Evolutionary conservation across 2,888 invertebrate species (phyloP).

Genomic region (Pyrrhosoma nymphula): DNA sequence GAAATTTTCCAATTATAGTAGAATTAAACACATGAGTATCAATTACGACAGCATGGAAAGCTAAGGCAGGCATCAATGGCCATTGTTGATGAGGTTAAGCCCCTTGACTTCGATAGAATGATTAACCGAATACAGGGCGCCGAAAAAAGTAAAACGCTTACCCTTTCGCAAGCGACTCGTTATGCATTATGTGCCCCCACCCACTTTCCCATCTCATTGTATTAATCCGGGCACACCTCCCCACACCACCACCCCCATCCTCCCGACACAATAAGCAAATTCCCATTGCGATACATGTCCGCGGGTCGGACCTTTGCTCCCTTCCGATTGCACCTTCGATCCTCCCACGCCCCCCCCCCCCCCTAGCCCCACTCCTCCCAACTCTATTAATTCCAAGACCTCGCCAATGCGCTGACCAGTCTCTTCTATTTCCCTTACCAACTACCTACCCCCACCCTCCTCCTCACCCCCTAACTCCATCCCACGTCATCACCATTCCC

Average conservation of each 20-base stretch:
- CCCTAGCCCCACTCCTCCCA: neutral
- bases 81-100: neutral
- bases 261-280: slow-evolving; percentile 17
- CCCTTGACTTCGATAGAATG: neutral
- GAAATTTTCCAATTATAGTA: too few species aligned
- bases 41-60: neutral
- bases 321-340: neutral
- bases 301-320: slow-evolving; percentile 2
- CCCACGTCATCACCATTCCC: neutral
- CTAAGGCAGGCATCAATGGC: neutral
- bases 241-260: neutral
- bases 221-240: neutral
- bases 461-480: neutral
- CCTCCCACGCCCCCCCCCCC: neutral
- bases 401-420: slow-evolving; percentile 11
- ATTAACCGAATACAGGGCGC: neutral
- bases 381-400: slow-evolving; percentile 3
- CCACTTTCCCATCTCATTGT: neutral
- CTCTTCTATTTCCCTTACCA: too few species aligned
- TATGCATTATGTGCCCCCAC: neutral
- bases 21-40: neutral
- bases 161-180: neutral
- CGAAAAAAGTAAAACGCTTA: neutral
- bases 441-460: too few species aligned
- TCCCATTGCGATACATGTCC: neutral